phyloP scores from a whole-genome alignment of 2,797 vertebrate species.

The Fundulus diaphanus region DNA sequence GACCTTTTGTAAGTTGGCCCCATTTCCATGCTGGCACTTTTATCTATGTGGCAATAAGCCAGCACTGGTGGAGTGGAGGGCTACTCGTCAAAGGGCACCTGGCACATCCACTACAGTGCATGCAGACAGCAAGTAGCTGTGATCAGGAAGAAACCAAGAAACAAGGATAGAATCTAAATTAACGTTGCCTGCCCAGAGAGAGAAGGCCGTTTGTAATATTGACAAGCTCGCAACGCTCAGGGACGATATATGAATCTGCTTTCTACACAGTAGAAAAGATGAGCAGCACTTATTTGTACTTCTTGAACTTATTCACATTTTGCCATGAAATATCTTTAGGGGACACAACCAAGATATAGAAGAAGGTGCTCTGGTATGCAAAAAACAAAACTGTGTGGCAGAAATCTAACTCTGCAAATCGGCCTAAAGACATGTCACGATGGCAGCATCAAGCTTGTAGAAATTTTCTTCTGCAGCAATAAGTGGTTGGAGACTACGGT shows the following conservation, averaged over 20 bases:
- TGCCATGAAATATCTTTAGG: too few species aligned
- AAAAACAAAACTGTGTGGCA: neutral
- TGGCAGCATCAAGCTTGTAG: neutral
- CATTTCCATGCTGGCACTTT: slow-evolving; percentile 59
- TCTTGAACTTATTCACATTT: neutral
- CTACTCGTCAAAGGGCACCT: slow-evolving; percentile 44
- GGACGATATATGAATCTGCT: slow-evolving; percentile 20
- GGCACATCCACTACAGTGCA: slow-evolving; percentile 12
- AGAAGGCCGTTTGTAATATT: slow-evolving; percentile 23
- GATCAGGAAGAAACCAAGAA: slow-evolving; percentile 34
- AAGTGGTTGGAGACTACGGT: neutral
- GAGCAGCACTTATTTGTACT: neutral
- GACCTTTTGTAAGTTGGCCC: slow-evolving; percentile 73
- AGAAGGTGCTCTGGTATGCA: neutral
- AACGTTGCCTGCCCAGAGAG: slow-evolving; percentile 15
- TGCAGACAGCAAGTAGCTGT: slow-evolving; percentile 31
- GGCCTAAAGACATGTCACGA: neutral
- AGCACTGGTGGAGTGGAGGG: slow-evolving; percentile 49
- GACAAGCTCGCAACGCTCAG: slow-evolving; percentile 12
- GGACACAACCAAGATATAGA: neutral
- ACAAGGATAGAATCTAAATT: slow-evolving; percentile 32
- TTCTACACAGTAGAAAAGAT: neutral
- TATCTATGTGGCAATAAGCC: slow-evolving; percentile 56
- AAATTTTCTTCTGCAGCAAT: neutral
- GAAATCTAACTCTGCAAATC: neutral